Evolutionary conservation across 2,113 vertebrate species (phyloP).

Genomic region (Mirounga angustirostris): DNA sequence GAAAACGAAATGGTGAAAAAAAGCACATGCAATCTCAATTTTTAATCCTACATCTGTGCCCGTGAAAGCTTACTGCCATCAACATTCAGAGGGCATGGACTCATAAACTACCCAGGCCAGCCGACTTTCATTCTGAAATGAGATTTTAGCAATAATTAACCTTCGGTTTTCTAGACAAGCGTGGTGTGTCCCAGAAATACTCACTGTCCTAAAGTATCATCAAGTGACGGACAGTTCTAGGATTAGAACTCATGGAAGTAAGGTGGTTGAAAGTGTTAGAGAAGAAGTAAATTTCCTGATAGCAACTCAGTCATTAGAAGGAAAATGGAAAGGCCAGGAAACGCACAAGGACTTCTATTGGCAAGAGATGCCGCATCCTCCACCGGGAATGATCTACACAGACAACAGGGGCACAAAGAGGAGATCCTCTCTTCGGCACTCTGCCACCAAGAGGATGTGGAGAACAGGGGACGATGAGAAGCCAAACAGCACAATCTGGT

Average conservation of each 20-base stretch:
- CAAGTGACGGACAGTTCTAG: background rate
- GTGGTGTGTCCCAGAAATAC: background rate
- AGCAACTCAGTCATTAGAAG: background rate
- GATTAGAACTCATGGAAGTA: background rate
- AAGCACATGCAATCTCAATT: background rate
- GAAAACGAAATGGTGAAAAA: background rate
- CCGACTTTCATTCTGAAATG: background rate
- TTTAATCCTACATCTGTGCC: background rate
- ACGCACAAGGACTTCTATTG: background rate
- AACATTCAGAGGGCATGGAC: background rate
- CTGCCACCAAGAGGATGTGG: too few relatives aligned
- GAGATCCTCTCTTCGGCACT: fast-evolving
- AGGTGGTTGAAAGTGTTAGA: background rate
- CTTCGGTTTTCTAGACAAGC: background rate
- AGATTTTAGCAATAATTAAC: background rate
- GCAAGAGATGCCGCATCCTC: background rate
- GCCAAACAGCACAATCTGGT: background rate
- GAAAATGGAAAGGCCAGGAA: background rate
- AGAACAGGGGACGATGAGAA: fast-evolving
- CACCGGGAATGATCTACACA: background rate
- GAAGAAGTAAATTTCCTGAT: background rate
- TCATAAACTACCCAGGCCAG: background rate
- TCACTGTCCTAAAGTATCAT: background rate
- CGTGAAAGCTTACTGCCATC: background rate
- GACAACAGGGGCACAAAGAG: background rate